These are phyloP conservation scores for Pocillopora meandrina DNA, from an alignment of 92 coral and sea anemone species.

Conservation along the genomic window DNA sequence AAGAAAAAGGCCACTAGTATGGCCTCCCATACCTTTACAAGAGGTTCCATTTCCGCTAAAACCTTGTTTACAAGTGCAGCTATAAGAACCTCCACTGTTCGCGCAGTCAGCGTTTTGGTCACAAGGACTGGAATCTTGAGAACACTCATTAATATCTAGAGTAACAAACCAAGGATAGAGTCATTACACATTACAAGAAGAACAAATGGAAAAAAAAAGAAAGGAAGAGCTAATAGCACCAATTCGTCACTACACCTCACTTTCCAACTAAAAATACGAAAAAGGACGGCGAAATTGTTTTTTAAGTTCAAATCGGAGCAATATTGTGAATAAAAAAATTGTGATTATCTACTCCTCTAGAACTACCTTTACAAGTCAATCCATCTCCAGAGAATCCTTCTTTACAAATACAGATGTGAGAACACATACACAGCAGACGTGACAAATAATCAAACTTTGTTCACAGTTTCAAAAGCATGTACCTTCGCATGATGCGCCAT, in stretches of 20 bases:
- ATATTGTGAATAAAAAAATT: background rate
- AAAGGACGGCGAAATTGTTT: too few species aligned
- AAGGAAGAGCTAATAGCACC: too few species aligned
- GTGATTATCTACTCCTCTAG: background rate
- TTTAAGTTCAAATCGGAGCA: too few species aligned
- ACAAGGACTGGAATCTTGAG: background rate
- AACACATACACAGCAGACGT: background rate
- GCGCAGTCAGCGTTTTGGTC: conserved; percentile 36
- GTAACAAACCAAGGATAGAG: background rate
- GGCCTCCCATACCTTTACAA: conserved; percentile 26
- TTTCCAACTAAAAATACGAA: too few species aligned
- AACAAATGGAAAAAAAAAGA: too few species aligned
- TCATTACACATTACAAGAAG: too few species aligned
- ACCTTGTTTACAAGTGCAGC: conserved; percentile 43
- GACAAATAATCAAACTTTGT: too few species aligned
- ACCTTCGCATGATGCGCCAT: too few species aligned
- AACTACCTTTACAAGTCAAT: conserved; percentile 50
- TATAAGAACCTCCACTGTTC: conserved; percentile 34
- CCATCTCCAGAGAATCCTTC: conserved; percentile 56
- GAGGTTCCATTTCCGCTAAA: conserved; percentile 32
- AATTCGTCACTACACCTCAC: too few species aligned
- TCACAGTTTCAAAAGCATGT: too few species aligned
- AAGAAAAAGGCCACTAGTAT: too few species aligned
- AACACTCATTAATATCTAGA: background rate
- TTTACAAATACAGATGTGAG: conserved; percentile 40